Evolutionary conservation across 2,888 invertebrate genomes (phyloP).

Genomic region (Lepidochrysops patricia): DNA sequence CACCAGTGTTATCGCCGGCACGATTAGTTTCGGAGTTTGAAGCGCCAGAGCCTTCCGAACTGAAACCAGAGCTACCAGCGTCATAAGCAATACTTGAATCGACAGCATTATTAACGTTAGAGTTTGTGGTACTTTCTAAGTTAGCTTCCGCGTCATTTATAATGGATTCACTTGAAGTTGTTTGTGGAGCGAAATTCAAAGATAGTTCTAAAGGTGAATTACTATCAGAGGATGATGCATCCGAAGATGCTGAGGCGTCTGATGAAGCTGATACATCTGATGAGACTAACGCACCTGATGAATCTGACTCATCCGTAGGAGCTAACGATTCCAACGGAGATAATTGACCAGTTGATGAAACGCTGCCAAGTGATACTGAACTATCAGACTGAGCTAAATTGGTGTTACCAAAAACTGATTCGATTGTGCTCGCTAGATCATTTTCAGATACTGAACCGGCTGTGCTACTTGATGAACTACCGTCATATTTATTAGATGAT

Average conservation of each 20-base stretch:
- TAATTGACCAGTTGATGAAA: background rate
- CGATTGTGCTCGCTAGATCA: slow-evolving; percentile 8
- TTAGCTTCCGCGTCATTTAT: background rate
- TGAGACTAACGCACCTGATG: background rate
- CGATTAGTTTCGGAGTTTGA: background rate
- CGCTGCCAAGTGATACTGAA: background rate
- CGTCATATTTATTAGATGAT: background rate
- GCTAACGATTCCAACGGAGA: background rate
- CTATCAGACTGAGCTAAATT: background rate
- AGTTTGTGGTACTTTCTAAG: background rate
- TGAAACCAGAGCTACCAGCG: background rate
- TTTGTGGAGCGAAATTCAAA: background rate
- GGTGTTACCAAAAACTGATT: slow-evolving; percentile 11
- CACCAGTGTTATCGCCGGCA: slow-evolving; percentile 5
- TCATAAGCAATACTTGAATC: background rate
- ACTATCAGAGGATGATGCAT: background rate
- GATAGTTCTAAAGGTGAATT: background rate
- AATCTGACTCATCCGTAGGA: background rate
- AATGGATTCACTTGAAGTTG: background rate
- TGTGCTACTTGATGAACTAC: background rate
- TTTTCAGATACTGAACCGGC: background rate
- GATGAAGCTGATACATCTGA: background rate
- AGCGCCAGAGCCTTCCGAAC: background rate
- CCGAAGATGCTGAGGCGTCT: background rate
- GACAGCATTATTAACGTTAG: background rate